A percentile compares a stretch with the other conserved stretches of the same genome.
These are phyloP conservation scores for Plebejus anna DNA, from an alignment of 2,888 invertebrate species.

Conservation along the genomic window DNA sequence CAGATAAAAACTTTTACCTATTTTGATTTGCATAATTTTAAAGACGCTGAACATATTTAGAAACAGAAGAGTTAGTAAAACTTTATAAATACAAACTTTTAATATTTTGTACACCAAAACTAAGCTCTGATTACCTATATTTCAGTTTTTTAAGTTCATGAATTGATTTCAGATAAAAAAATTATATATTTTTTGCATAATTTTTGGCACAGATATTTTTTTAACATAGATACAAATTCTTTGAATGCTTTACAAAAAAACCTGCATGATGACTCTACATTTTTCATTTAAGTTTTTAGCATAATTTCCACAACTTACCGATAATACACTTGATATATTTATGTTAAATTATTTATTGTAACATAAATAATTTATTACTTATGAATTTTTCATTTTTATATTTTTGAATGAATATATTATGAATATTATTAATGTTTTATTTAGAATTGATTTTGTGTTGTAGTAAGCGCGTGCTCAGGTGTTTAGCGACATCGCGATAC, in stretches of 20 bases:
- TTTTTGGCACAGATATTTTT: background rate
- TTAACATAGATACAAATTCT: background rate
- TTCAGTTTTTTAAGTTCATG: no score
- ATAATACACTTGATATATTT: background rate
- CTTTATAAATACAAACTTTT: no score
- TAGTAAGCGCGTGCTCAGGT: constrained; percentile 53
- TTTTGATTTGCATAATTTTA: no score
- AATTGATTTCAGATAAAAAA: no score
- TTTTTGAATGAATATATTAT: background rate
- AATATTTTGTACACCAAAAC: no score
- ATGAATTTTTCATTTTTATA: background rate
- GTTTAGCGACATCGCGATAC: constrained; percentile 58
- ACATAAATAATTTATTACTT: background rate
- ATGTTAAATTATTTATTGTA: no score
- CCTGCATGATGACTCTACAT: background rate
- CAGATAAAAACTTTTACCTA: no score
- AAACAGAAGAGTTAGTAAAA: no score
- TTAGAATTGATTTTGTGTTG: constrained; percentile 36
- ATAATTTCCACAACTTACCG: background rate
- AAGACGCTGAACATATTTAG: no score
- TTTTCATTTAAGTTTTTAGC: background rate
- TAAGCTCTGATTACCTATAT: no score
- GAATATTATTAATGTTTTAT: constrained; percentile 30
- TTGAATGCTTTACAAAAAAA: background rate
- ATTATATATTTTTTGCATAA: background rate